Percentiles rank a stretch among this genome's conserved stretches.
Evolutionary conservation across 2,888 invertebrate genomes (phyloP).

Genomic region (Pomacea canaliculata): DNA sequence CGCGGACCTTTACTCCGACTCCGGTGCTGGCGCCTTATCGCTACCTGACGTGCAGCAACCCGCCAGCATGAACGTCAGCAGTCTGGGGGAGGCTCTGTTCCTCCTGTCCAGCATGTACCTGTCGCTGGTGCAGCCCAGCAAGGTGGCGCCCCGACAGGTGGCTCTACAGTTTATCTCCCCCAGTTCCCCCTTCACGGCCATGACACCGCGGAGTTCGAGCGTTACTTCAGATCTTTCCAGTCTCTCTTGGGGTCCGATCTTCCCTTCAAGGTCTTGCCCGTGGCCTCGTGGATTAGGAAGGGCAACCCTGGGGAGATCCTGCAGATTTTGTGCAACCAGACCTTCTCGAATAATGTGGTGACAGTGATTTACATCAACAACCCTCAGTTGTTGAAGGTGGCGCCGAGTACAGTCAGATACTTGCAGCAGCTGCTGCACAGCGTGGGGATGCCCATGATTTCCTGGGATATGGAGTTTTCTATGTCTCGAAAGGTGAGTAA

Average conservation of each 20-base stretch:
- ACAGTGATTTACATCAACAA: slow-evolving; percentile 32
- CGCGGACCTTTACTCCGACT: too few relatives aligned
- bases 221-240: slow-evolving; percentile 2
- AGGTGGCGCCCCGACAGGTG: slow-evolving; percentile 1
- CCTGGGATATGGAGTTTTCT: slow-evolving; percentile 19
- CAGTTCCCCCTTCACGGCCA: background rate
- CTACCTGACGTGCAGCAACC: too few relatives aligned
- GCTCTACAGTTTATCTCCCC: slow-evolving; percentile 16
- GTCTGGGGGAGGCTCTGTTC: slow-evolving; percentile 20
- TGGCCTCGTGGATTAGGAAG: background rate
- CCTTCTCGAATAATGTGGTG: slow-evolving; percentile 29
- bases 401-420: background rate
- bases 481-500: slow-evolving; percentile 13
- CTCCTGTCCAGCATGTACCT: slow-evolving; percentile 18
- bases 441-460: slow-evolving; percentile 17
- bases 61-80: slow-evolving; percentile 23
- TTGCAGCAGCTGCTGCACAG: slow-evolving; percentile 16
- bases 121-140: slow-evolving; percentile 13
- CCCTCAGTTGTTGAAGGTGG: background rate
- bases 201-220: background rate
- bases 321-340: slow-evolving; percentile 21
- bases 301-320: slow-evolving; percentile 22
- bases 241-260: background rate
- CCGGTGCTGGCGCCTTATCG: too few relatives aligned
- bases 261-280: slow-evolving; percentile 3